Conservation (phyloP, 1,140 invertebrate species). For the Pachyrhynchus sulphureomaculatus region DNA sequence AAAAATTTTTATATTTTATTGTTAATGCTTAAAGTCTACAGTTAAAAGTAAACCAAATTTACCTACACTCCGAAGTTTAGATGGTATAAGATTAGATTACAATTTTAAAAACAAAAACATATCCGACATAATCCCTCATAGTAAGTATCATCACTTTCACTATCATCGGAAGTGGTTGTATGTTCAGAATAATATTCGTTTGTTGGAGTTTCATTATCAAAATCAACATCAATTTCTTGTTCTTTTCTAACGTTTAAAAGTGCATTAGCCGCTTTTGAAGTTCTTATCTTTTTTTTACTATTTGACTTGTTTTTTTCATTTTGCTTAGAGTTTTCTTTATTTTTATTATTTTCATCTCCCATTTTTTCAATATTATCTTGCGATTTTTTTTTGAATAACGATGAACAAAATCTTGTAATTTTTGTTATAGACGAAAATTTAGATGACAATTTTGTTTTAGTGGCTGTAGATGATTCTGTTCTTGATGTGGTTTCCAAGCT, state of each 20-base stretch:
- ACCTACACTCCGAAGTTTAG: too few species aligned
- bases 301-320: background rate
- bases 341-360: background rate
- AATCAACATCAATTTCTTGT: conserved; percentile 1
- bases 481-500: background rate
- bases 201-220: background rate
- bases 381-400: background rate
- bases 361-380: background rate
- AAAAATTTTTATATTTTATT: too few species aligned
- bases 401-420: conserved; percentile 14
- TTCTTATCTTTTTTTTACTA: background rate
- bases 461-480: background rate
- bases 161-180: background rate
- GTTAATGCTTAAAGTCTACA: too few species aligned
- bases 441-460: background rate
- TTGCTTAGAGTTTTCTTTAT: background rate
- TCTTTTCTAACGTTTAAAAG: background rate
- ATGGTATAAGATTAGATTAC: too few species aligned
- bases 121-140: conserved; percentile 10
- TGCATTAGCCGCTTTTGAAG: background rate
- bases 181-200: background rate
- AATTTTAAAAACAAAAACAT: conserved; percentile 20
- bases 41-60: too few species aligned
- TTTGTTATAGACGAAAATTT: conserved; percentile 18
- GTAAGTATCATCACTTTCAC: background rate